Conservation (phyloP, 2,888 invertebrate genomes). For the Uropetala carovei region DNA sequence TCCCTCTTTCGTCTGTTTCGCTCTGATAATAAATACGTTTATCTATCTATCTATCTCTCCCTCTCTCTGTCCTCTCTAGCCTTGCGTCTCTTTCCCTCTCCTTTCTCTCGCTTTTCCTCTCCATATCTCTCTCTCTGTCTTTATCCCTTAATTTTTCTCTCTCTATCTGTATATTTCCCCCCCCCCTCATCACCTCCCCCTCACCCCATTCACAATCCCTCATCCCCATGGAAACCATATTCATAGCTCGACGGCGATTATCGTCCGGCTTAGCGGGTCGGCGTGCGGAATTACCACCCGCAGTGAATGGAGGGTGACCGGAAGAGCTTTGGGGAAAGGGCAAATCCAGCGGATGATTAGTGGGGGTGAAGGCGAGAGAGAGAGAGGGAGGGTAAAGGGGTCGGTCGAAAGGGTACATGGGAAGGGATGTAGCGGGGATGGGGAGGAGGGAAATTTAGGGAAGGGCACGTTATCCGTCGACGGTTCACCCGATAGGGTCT, state of each 20-base stretch:
- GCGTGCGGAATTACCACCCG: constrained; percentile 9
- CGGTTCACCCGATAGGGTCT: no score
- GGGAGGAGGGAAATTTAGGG: background rate
- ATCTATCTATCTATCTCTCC: background rate
- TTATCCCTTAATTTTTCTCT: no score
- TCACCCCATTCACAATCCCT: background rate
- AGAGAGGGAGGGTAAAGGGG: background rate
- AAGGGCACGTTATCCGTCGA: no score
- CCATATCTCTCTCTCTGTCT: no score
- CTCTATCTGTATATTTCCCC: no score
- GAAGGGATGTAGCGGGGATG: background rate
- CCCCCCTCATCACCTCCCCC: background rate
- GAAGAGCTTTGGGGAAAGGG: background rate
- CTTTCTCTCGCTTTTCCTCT: no score
- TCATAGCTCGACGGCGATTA: background rate
- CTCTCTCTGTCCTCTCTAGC: background rate
- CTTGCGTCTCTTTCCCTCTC: background rate
- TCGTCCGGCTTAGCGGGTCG: background rate
- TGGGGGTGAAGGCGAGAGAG: background rate
- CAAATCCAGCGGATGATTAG: constrained; percentile 4
- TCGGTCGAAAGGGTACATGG: background rate
- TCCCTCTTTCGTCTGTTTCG: no score
- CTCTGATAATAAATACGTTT: no score
- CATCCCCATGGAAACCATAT: background rate
- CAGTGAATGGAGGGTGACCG: constrained; percentile 2